Percentiles rank a stretch among this genome's conserved stretches.
phyloP scores from a whole-genome alignment of 2,797 vertebrate genomes.

The Tapera naevia region DNA sequence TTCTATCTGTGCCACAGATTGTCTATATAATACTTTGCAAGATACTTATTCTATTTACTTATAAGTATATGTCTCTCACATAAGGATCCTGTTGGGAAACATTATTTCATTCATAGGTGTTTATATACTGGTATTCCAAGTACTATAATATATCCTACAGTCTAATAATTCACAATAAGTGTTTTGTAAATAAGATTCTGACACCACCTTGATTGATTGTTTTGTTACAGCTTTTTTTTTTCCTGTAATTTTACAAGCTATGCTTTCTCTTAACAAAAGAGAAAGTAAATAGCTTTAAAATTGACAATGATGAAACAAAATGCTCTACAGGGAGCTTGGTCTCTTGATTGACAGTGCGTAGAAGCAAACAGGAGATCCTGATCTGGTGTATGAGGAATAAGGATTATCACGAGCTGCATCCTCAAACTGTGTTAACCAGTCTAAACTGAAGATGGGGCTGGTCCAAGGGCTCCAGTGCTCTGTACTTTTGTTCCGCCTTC shows the following conservation, averaged over 20 bases:
- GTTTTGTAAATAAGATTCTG: background rate
- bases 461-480: background rate
- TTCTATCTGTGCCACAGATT: background rate
- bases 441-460: background rate
- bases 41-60: background rate
- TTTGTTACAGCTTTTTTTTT: background rate
- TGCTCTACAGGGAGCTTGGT: background rate
- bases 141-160: background rate
- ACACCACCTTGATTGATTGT: background rate
- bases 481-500: background rate
- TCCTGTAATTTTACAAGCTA: background rate
- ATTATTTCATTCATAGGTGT: background rate
- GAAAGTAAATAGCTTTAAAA: background rate
- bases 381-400: background rate
- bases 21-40: background rate
- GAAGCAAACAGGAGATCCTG: background rate
- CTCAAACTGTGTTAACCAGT: background rate
- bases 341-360: background rate
- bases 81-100: background rate
- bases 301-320: background rate
- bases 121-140: background rate
- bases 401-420: background rate
- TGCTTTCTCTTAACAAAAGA: slow-evolving; percentile 10
- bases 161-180: background rate
- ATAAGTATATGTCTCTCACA: background rate